These are phyloP conservation scores for Cygnus olor DNA, from an alignment of 2,797 vertebrate genomes.

Conservation along the genomic window DNA sequence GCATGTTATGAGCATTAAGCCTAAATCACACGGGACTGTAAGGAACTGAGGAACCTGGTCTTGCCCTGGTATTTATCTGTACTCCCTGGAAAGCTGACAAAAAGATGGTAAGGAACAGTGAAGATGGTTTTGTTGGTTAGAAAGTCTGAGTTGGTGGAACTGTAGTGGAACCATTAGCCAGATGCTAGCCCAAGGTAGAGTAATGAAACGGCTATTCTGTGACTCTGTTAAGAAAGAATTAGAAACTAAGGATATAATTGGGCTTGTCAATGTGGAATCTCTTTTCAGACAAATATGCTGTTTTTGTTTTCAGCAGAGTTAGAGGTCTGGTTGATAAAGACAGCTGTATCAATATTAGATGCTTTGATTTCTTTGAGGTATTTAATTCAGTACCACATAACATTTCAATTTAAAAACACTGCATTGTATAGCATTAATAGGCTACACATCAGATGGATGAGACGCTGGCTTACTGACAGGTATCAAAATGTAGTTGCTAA, in stretches of 20 bases:
- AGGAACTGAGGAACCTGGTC: neutral
- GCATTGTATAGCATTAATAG: conserved; percentile 2
- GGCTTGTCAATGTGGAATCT: neutral
- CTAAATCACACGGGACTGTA: neutral
- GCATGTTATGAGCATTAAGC: accelerated
- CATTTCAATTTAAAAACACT: conserved; percentile 32
- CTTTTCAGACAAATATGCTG: neutral
- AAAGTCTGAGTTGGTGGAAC: neutral
- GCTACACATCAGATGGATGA: conserved; percentile 3
- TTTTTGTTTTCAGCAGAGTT: conserved; percentile 20
- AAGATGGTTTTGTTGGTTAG: neutral
- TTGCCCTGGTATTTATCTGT: neutral
- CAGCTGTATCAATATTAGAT: conserved; percentile 8
- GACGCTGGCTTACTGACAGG: conserved; percentile 19
- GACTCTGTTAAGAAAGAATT: neutral
- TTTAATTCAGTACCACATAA: conserved; percentile 24
- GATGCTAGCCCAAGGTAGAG: neutral
- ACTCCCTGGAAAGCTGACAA: neutral
- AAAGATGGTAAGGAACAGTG: neutral
- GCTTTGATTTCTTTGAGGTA: conserved; percentile 23
- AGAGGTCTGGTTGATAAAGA: neutral
- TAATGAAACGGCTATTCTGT: neutral
- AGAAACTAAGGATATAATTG: neutral
- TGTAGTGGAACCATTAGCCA: neutral
- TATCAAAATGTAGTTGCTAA: conserved; percentile 38